Evolutionary conservation across 2,888 invertebrate species (phyloP).

Genomic region (Drosophila demipolita): DNA sequence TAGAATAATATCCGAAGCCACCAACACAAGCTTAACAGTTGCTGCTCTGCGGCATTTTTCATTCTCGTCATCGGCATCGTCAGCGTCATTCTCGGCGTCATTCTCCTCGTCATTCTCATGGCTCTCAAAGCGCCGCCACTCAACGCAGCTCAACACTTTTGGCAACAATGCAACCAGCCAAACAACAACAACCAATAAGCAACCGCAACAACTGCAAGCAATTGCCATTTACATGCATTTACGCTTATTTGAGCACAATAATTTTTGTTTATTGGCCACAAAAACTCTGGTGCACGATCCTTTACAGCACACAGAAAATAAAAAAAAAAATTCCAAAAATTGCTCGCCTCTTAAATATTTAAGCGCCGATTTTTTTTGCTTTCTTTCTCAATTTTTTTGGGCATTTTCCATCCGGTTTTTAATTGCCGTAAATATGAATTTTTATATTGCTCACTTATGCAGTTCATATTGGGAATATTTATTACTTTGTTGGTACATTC

Average conservation of each 20-base stretch:
- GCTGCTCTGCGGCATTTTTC: slow-evolving; percentile 57
- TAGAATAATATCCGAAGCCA: slow-evolving; percentile 60
- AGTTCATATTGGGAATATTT: slow-evolving; percentile 53
- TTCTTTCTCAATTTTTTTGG: slow-evolving; percentile 1
- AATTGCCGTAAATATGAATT: slow-evolving; percentile 68
- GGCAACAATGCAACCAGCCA: slow-evolving; percentile 67
- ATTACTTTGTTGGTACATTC: slow-evolving; percentile 35
- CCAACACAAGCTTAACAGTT: slow-evolving; percentile 41
- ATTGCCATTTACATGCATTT: slow-evolving; percentile 68
- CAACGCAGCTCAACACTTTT: slow-evolving; percentile 60
- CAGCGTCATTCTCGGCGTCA: slow-evolving; percentile 10
- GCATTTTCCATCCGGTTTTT: slow-evolving; percentile 60
- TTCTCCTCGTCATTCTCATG: slow-evolving; percentile 14
- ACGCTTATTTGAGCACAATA: slow-evolving; percentile 80
- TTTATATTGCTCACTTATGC: slow-evolving; percentile 60
- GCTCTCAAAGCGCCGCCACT: slow-evolving; percentile 44
- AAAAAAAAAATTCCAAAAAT: neutral
- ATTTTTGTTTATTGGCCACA: slow-evolving; percentile 77
- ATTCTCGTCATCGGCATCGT: slow-evolving; percentile 50
- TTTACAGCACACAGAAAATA: slow-evolving; percentile 19
- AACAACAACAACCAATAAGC: slow-evolving; percentile 14
- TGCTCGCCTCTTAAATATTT: slow-evolving; percentile 61
- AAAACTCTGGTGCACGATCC: slow-evolving; percentile 57
- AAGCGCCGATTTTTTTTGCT: slow-evolving; percentile 30
- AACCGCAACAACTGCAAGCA: slow-evolving; percentile 20